A percentile compares a stretch with the other conserved stretches of the same genome.
Evolutionary conservation across 2,797 vertebrate species (phyloP).

Genomic region (Acanthis flammea): DNA sequence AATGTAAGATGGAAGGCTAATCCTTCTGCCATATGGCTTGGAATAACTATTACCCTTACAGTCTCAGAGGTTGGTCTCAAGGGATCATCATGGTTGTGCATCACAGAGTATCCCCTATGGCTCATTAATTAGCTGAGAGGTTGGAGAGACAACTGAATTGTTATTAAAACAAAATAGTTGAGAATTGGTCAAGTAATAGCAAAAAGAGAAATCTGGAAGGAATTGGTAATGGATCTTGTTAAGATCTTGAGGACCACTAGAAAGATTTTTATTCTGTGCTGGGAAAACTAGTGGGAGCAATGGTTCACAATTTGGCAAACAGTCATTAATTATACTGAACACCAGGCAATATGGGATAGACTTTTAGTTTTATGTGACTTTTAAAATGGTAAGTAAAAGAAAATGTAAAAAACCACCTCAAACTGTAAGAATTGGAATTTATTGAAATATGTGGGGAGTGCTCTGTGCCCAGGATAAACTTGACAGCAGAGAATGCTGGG

Average conservation of each 20-base stretch:
- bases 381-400: neutral
- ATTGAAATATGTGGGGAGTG: neutral
- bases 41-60: neutral
- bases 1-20: neutral
- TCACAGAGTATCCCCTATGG: neutral
- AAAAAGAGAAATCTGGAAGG: neutral
- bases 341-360: neutral
- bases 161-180: neutral
- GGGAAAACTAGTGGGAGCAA: conserved; percentile 4
- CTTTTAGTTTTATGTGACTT: neutral
- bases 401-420: neutral
- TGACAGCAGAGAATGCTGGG: neutral
- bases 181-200: neutral
- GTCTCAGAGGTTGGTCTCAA: neutral
- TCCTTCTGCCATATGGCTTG: neutral
- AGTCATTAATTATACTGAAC: neutral
- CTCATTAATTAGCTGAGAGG: conserved; percentile 11
- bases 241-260: neutral
- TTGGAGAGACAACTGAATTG: neutral
- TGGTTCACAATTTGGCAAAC: neutral
- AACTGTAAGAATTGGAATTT: neutral
- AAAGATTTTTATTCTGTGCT: neutral
- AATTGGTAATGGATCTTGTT: neutral
- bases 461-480: neutral
- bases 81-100: neutral